Base-by-base conservation (phyloP, 2,888 invertebrate species). In the Kuschelorhynchus macadamiae region DNA sequence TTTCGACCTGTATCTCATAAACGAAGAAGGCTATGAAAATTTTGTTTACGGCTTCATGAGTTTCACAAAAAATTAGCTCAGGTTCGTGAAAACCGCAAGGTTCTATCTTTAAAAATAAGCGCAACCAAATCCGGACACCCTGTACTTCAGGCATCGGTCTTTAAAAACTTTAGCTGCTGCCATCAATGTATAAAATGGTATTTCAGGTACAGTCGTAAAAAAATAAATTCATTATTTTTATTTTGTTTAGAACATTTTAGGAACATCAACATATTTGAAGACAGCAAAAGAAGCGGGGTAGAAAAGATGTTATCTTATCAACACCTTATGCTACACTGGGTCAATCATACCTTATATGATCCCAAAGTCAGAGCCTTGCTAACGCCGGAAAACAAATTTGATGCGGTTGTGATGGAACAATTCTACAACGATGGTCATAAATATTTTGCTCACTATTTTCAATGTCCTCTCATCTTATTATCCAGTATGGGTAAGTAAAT, bases 351-450 rank as follows among this genome's bases (percentile, higher is more conserved):
- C 7, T 17, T 67, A 9, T 14, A 50, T 25, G 18, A 67, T 33
- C 50, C 62, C 8, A 52, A 74, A 9, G 75, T 81, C 0, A 76
- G 78, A 71, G 67, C 77, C 18, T 69, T 81, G 1, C 42, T 81
- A 11, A 65, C 75, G 18, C 82, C 83, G 0, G 67, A 77, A 21
- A 74, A 83, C 57, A 75, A 78, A 12, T 83, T 85, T 59, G 85
- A 85, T 67, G 73, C 82, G 14, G 80, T 85, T 0, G 77, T 85
- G 8, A 81, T 85, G 1, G 87, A 87, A 72, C 79, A 85, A 33
- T 86, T 86, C 72, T 75, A 85, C 18, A 85, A 84, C 72, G 87
- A 88, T 72, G 85, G 85, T 3, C 77, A 82, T 20, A 79, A 67
- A 50, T 86, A 85, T 0, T 76, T 84, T 5, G 81, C 81, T 7